phyloP scores from a whole-genome alignment of 37 sponge, comb jelly and placozoan species.

The Cliona cf. orientalis region DNA sequence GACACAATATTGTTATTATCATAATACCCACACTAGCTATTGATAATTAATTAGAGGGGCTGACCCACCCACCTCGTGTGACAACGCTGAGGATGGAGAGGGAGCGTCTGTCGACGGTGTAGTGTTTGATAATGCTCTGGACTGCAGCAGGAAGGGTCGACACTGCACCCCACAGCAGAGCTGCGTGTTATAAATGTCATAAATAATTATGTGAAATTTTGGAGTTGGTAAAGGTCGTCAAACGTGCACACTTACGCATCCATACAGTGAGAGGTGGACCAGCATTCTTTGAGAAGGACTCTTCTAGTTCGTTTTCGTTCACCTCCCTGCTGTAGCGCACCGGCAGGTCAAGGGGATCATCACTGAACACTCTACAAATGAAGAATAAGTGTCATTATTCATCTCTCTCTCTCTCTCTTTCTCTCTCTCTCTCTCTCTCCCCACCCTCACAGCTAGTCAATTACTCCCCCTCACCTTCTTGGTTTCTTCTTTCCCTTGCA shows the following conservation, averaged over 20 bases:
- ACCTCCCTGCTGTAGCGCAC: slow-evolving; percentile 17
- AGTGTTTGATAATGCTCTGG: slow-evolving; percentile 32
- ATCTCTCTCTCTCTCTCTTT: no score
- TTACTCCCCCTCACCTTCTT: background rate
- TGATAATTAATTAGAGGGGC: background rate
- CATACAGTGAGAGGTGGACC: slow-evolving; percentile 45
- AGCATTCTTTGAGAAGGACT: slow-evolving; percentile 2
- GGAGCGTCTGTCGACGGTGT: slow-evolving; percentile 39
- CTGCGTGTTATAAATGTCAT: slow-evolving; percentile 31
- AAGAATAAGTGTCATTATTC: no score
- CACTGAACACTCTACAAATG: slow-evolving; percentile 1
- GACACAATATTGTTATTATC: background rate
- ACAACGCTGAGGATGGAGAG: slow-evolving; percentile 50
- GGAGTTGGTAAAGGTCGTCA: background rate
- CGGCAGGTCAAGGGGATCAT: slow-evolving; percentile 47
- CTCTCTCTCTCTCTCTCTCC: no score
- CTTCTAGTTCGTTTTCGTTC: background rate
- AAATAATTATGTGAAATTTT: background rate
- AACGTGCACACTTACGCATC: slow-evolving; percentile 46
- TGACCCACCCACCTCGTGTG: slow-evolving; percentile 37
- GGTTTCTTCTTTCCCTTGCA: slow-evolving; percentile 30
- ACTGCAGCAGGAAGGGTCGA: slow-evolving; percentile 23
- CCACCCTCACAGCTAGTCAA: no score
- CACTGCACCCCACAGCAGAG: slow-evolving; percentile 59
- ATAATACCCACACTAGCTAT: background rate